Evolutionary conservation across 2,113 vertebrate genomes (phyloP), one percentile per base, ranked within the genome.

Genomic region (Erinaceus europaeus): DNA sequence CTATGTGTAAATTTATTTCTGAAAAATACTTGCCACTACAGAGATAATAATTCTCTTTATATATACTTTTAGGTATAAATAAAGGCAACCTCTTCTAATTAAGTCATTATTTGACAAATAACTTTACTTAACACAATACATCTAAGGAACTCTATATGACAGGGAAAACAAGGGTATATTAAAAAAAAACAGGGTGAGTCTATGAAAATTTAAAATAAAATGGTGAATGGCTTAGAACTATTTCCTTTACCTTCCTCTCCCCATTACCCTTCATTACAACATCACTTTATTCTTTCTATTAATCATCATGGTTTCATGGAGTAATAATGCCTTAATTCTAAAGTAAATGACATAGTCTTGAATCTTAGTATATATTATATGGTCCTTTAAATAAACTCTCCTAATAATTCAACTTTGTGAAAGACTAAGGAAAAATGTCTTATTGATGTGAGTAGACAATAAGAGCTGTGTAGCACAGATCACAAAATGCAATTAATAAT

Each of bases 131-230:
- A n/a, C 69, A 69, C 77, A 88, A 62, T 86, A 76, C 32, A 61
- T 71, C 13, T 9, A 76, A 80, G 25, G 4, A 83, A 72, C 88
- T 68, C 72, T 2, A 89, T 27, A 62, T 55, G 40, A n/a, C 4
- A 61, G 23, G 34, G 9, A 82, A 78, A 81, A 65, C 57, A 14
- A 83, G 23, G 3, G 42, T 81, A 53, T 14, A 78, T 78, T 72
- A 5, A 79, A 61, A 59, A 82, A 59, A 67, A 11, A 86, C 67
- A 85, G 12, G 23, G 32, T 68, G 71, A 52, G 3, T 84, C 23
- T 76, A 73, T 53, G 23, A 8, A 91, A 88, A 68, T 52, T 57
- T 72, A 62, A 75, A 91, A 55, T 46, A 64, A 88, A 91, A 64
- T 69, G 10, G 50, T 62, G 17, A 27, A 27, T 57, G 55, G 25